phyloP scores from a whole-genome alignment of 2,888 invertebrate species.

The Biston stratarius region DNA sequence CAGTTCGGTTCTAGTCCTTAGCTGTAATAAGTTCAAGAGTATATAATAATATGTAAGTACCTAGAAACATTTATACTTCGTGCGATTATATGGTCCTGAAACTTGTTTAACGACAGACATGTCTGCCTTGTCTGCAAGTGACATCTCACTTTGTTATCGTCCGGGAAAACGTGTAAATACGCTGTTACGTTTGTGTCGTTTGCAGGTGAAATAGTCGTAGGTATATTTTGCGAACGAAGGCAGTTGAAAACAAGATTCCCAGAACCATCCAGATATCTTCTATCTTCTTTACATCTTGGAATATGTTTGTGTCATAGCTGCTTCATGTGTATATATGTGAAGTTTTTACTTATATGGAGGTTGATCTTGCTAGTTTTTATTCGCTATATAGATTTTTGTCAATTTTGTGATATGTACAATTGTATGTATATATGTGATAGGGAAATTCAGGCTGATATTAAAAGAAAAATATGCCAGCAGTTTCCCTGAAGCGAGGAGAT shows the following conservation, averaged over 20 bases:
- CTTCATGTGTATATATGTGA: no score
- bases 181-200: not conserved
- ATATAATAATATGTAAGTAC: not conserved
- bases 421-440: constrained; percentile 1
- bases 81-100: not conserved
- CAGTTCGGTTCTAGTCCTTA: not conserved
- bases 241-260: not conserved
- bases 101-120: not conserved
- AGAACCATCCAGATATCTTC: no score
- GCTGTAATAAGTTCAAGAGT: not conserved
- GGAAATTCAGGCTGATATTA: constrained; percentile 17
- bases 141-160: constrained; percentile 22
- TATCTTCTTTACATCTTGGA: no score
- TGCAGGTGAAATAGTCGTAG: not conserved
- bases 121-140: not conserved
- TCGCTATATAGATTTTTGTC: no score
- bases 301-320: no score
- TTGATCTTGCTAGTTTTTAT: no score
- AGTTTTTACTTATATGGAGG: no score
- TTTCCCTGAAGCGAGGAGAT: constrained; percentile 30
- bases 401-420: no score
- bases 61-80: not conserved
- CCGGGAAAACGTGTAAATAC: constrained; percentile 13
- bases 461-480: constrained; percentile 26
- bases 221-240: not conserved